Conservation (phyloP, 2,797 vertebrate genomes). For the Australoheros facetus region DNA sequence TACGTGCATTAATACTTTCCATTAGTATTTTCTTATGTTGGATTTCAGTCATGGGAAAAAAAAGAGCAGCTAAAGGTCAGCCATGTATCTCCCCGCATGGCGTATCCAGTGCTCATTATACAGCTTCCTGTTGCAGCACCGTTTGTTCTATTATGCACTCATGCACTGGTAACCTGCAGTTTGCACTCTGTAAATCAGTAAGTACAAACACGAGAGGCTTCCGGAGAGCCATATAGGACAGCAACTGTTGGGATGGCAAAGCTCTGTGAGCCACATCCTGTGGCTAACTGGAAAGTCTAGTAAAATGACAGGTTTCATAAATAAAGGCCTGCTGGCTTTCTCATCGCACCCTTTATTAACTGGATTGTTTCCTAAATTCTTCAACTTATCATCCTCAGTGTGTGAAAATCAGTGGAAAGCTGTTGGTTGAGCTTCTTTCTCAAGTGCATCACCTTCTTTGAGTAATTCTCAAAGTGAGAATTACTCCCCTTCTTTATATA, state of each 20-base stretch:
- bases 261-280: slow-evolving; percentile 69
- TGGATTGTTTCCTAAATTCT: slow-evolving; percentile 42
- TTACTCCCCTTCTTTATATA: slow-evolving; percentile 13
- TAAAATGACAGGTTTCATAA: slow-evolving; percentile 77
- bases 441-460: background rate
- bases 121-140: slow-evolving; percentile 18
- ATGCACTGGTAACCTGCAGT: slow-evolving; percentile 48
- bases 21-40: background rate
- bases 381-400: slow-evolving; percentile 31
- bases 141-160: slow-evolving; percentile 42
- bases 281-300: slow-evolving; percentile 72
- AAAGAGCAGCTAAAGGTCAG: slow-evolving; percentile 14
- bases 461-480: background rate
- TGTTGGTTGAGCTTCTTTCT: background rate
- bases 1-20: slow-evolving; percentile 4
- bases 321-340: slow-evolving; percentile 45
- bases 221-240: slow-evolving; percentile 61
- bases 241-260: slow-evolving; percentile 35
- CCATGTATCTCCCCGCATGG: background rate
- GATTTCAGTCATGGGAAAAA: slow-evolving; percentile 30
- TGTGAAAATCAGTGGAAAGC: slow-evolving; percentile 31
- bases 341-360: slow-evolving; percentile 60
- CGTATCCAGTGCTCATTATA: slow-evolving; percentile 13
- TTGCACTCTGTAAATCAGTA: slow-evolving; percentile 59
- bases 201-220: slow-evolving; percentile 55